Percentiles rank a stretch among this genome's conserved stretches.
Conservation (phyloP, 2,113 vertebrate species). For the Eurypyga helias region DNA sequence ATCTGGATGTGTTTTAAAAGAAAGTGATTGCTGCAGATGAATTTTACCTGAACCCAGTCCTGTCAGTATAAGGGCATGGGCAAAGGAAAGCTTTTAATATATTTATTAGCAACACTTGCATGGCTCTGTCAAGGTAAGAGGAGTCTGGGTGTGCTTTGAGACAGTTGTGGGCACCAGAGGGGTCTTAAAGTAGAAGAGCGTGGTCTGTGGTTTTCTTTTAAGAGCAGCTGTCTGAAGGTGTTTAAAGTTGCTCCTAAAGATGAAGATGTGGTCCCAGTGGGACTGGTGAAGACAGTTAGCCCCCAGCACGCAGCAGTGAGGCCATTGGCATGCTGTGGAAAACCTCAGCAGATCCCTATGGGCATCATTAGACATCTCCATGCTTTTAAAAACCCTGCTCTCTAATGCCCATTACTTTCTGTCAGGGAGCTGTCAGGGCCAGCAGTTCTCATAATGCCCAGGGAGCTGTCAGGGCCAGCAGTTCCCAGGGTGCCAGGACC, state of each 20-base stretch:
- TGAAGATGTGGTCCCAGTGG: background rate
- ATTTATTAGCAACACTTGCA: background rate
- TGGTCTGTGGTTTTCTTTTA: accelerated
- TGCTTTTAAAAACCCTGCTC: background rate
- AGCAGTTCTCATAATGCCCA: background rate
- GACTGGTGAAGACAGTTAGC: background rate
- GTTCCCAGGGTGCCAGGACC: accelerated
- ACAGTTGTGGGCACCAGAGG: accelerated
- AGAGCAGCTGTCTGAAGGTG: background rate
- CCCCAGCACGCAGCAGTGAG: accelerated
- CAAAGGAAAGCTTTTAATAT: background rate
- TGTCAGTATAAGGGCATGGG: background rate
- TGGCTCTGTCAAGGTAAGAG: background rate
- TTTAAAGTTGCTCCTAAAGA: background rate
- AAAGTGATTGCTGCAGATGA: background rate
- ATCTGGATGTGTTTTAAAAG: background rate
- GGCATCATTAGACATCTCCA: background rate
- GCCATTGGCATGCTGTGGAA: background rate
- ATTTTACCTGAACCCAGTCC: background rate
- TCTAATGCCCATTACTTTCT: background rate
- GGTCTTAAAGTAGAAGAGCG: background rate
- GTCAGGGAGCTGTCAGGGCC: background rate
- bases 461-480: no score
- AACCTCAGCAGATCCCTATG: background rate
- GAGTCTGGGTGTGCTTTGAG: background rate